A percentile compares a stretch with the other conserved stretches of the same genome.
These are phyloP conservation scores for Holothuria glaberrima DNA, from an alignment of 35 echinoderm and acorn worm genomes.

Conservation along the genomic window DNA sequence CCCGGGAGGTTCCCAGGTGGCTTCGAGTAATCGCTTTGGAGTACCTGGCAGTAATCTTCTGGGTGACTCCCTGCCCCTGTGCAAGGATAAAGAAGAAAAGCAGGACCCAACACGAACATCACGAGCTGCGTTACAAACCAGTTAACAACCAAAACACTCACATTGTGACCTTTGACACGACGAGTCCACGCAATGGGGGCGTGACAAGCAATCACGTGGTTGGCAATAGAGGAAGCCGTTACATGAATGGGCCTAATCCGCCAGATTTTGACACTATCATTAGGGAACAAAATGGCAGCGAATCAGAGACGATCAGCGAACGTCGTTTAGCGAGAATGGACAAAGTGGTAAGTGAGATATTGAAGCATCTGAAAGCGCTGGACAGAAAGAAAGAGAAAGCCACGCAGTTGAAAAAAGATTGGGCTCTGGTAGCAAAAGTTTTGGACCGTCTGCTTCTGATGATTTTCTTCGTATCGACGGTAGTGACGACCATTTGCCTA, in stretches of 20 bases:
- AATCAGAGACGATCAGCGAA: conserved; percentile 72
- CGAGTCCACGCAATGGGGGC: conserved; percentile 37
- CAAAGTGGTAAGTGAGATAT: conserved; percentile 68
- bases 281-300: conserved; percentile 57
- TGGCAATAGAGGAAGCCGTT: conserved; percentile 62
- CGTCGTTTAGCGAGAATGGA: conserved; percentile 74
- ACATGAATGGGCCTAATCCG: conserved; percentile 23
- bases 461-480: conserved; percentile 80
- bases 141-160: conserved; percentile 63
- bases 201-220: conserved; percentile 66
- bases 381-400: conserved; percentile 85
- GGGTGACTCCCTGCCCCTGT: conserved; percentile 65
- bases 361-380: conserved; percentile 90
- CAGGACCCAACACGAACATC: not conserved
- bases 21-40: conserved; percentile 74
- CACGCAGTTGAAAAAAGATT: conserved; percentile 82
- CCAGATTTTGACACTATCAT: conserved; percentile 62
- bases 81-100: not conserved
- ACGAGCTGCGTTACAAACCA: conserved; percentile 64
- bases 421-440: conserved; percentile 87
- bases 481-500: conserved; percentile 73
- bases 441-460: conserved; percentile 85
- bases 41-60: conserved; percentile 71
- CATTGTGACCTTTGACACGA: conserved; percentile 62
- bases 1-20: conserved; percentile 79